Percentiles rank a stretch among this genome's conserved stretches.
Conservation (phyloP, 2,888 invertebrate species). For the Tetranychus piercei region DNA sequence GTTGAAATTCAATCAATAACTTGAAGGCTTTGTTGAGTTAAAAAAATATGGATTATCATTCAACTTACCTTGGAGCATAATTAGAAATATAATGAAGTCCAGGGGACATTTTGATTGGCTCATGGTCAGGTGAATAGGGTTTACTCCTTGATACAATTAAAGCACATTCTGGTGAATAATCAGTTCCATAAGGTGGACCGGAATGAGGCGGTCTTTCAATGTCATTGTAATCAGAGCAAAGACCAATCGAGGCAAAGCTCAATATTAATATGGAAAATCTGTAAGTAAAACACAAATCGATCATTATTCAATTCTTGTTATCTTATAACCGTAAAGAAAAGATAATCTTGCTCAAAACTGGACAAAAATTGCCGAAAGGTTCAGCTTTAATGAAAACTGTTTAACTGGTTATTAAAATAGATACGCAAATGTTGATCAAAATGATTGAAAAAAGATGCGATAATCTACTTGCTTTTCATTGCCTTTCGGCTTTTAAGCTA, state of each 20-base stretch:
- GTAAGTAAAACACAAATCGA: neutral
- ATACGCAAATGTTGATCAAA: too few relatives aligned
- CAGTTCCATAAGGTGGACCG: conserved; percentile 22
- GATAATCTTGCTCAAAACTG: too few relatives aligned
- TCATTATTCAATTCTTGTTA: too few relatives aligned
- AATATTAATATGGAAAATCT: conserved; percentile 9
- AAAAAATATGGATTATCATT: too few relatives aligned
- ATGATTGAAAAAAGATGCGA: too few relatives aligned
- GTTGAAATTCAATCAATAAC: neutral
- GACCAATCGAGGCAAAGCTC: conserved; percentile 9
- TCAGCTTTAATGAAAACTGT: too few relatives aligned
- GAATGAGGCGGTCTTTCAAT: neutral
- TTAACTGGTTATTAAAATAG: too few relatives aligned
- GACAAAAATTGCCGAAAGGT: too few relatives aligned
- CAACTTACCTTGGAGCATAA: conserved; percentile 24
- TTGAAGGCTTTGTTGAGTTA: neutral
- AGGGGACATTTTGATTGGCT: conserved; percentile 16
- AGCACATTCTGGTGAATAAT: conserved; percentile 24
- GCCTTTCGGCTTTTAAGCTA: too few relatives aligned
- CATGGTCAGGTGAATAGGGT: conserved; percentile 17
- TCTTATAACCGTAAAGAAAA: too few relatives aligned
- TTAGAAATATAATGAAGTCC: conserved; percentile 23
- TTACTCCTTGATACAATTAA: conserved; percentile 23
- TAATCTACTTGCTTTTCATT: too few relatives aligned
- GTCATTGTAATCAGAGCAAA: neutral